Conservation (phyloP, 2,797 vertebrate genomes). For the Tympanoctomys barrerae region DNA sequence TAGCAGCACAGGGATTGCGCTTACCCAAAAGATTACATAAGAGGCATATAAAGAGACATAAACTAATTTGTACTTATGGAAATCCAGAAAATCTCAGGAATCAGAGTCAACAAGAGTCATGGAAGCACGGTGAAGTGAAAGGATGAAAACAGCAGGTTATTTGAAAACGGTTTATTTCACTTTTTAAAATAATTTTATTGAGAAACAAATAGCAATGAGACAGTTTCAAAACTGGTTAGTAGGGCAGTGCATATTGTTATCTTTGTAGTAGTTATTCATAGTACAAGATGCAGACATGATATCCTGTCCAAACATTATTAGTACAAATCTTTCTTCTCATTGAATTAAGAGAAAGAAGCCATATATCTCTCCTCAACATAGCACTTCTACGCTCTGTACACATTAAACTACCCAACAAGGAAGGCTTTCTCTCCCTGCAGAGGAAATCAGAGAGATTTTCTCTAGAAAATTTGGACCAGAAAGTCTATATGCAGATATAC, state of each 20-base stretch:
- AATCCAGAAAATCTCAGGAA: not conserved
- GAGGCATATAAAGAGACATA: not conserved
- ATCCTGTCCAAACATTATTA: too few relatives aligned
- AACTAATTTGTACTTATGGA: not conserved
- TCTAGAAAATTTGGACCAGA: not conserved
- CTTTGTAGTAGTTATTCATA: too few relatives aligned
- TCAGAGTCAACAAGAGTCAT: not conserved
- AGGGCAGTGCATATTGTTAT: too few relatives aligned
- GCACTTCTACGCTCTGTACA: not conserved
- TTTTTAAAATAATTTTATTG: not conserved
- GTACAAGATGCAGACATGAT: too few relatives aligned
- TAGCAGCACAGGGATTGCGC: not conserved
- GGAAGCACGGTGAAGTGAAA: not conserved
- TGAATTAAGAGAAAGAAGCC: too few relatives aligned
- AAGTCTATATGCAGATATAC: constrained; percentile 11
- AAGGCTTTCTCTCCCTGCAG: not conserved
- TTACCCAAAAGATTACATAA: not conserved
- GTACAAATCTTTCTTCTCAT: too few relatives aligned
- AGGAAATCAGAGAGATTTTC: not conserved
- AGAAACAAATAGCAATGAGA: too few relatives aligned
- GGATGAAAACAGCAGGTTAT: not conserved
- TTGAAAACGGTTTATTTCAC: not conserved
- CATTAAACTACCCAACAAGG: not conserved
- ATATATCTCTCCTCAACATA: not conserved
- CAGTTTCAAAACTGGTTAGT: too few relatives aligned